phyloP scores from a whole-genome alignment of 2,888 invertebrate species.

The Punctoribates punctum region DNA sequence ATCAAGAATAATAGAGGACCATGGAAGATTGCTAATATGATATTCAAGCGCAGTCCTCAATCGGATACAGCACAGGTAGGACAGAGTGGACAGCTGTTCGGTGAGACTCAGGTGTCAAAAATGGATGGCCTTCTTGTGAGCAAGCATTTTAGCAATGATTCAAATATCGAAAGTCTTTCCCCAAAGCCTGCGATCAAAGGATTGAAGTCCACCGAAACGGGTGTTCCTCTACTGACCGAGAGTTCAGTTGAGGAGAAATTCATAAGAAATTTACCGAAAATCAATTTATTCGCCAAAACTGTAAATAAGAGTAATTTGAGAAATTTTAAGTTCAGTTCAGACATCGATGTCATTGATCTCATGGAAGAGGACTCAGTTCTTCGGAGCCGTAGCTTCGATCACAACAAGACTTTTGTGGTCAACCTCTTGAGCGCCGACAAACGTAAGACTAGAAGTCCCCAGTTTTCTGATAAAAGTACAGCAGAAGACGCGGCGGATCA shows the following conservation, averaged over 20 bases:
- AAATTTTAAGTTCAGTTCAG: conserved; percentile 24
- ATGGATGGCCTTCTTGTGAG: background rate
- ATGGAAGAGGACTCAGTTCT: conserved; percentile 17
- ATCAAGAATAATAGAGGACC: conserved; percentile 6
- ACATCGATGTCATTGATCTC: conserved; percentile 27
- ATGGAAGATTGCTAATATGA: background rate
- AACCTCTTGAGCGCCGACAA: background rate
- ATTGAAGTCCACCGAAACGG: background rate
- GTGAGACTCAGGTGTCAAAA: background rate
- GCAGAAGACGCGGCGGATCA: background rate
- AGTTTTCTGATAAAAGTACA: background rate
- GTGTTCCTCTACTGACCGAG: background rate
- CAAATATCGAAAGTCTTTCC: background rate
- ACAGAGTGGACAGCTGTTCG: background rate
- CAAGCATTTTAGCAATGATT: background rate
- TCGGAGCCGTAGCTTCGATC: background rate
- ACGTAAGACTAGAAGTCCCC: background rate
- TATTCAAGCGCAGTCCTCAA: background rate
- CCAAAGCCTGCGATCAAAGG: background rate
- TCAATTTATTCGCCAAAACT: background rate
- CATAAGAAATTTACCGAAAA: background rate
- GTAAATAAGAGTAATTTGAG: background rate
- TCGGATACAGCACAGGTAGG: background rate
- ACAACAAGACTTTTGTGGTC: background rate
- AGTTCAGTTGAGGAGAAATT: background rate